Conservation (phyloP, 1,140 invertebrate species). For the Drosophila hydei region DNA sequence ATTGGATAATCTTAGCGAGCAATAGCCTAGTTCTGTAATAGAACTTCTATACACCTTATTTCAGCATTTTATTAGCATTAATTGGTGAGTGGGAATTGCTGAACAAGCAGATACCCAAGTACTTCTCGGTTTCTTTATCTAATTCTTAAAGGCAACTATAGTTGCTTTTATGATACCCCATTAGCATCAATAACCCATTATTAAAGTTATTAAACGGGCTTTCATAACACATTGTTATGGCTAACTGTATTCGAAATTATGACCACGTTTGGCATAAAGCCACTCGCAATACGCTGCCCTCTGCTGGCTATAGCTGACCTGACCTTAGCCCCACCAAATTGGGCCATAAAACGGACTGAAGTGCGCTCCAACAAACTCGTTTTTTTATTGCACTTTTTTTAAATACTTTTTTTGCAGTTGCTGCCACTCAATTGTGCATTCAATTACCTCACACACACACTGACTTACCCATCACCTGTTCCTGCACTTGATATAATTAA, state of each 20-base stretch:
- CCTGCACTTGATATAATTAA: slow-evolving; percentile 45
- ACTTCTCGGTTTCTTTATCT: no score
- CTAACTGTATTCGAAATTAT: slow-evolving; percentile 7
- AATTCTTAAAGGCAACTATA: not conserved
- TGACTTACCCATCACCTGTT: slow-evolving; percentile 44
- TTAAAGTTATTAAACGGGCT: not conserved
- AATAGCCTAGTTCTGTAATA: no score
- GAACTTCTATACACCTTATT: no score
- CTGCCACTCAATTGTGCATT: slow-evolving; percentile 27
- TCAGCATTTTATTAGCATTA: no score
- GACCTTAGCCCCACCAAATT: slow-evolving; percentile 1
- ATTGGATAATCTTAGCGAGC: no score
- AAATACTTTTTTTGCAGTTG: slow-evolving; percentile 9
- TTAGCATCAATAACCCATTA: not conserved
- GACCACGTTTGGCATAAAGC: not conserved
- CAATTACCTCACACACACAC: slow-evolving; percentile 47
- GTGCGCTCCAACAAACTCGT: slow-evolving; percentile 16
- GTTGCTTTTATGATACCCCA: not conserved
- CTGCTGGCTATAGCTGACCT: not conserved
- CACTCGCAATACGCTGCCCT: not conserved
- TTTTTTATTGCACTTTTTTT: slow-evolving; percentile 27
- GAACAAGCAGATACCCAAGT: no score
- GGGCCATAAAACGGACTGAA: slow-evolving; percentile 22
- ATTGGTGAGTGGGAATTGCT: no score
- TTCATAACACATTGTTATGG: not conserved